Evolutionary conservation across 2,888 invertebrate species (phyloP), one percentile per base, ranked within the genome.

Genomic region (Dicyrtomina minuta): DNA sequence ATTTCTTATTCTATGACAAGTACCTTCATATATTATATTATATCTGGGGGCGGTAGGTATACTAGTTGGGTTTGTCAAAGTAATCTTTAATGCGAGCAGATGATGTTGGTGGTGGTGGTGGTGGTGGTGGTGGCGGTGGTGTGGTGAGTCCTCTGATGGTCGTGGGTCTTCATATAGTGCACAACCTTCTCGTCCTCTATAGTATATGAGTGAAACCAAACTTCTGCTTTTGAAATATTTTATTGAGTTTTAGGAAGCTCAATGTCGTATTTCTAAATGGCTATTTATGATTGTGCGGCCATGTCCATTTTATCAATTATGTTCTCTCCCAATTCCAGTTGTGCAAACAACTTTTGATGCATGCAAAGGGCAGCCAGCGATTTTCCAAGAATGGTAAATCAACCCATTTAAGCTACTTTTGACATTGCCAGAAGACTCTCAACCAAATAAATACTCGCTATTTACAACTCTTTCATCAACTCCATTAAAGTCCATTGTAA

Each of bases 151-250:
- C 20, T 51, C 51, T 51, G 51, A 22, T 51, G 17, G 51, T 51
- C 20, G 8, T 22, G 46, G n/a, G n/a, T n/a, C n/a, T n/a, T n/a
- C n/a, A n/a, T n/a, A n/a, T n/a, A n/a, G n/a, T n/a, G n/a, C n/a
- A n/a, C n/a, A n/a, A n/a, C n/a, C n/a, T n/a, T n/a, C n/a, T n/a
- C n/a, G n/a, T n/a, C n/a, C n/a, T n/a, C n/a, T n/a, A 4, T 17
- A 41, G 53, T 58, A 41, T 58, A 58, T 41, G 58, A 58, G 58
- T 33, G 6, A 41, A 58, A 44, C 46, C 53, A 43, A 70, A 66
- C 72, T 73, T 75, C 75, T 75, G 75, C 72, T 75, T 72, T 73
- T 75, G 75, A 75, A 75, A 75, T 75, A 73, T 75, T 75, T 75
- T 75, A 75, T 75, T 75, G 75, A 75, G 72, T 75, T 73, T 75